Percentiles rank a stretch among this genome's conserved stretches.
Conservation (phyloP, 2,113 vertebrate species). For the Zeus faber region DNA sequence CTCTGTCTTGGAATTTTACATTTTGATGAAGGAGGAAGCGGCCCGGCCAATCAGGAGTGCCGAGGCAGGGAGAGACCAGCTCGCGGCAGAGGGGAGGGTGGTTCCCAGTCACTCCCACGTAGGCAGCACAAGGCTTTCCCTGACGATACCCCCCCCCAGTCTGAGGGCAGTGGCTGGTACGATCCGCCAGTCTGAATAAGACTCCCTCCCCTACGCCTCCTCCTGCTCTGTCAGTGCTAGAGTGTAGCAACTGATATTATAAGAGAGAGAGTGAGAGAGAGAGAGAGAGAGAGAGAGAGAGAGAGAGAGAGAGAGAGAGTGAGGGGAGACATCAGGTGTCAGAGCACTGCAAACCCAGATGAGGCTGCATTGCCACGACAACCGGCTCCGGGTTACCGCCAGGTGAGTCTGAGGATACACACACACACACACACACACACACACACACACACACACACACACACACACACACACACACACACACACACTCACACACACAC, state of each 20-base stretch:
- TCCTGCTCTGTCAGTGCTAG: constrained; percentile 67
- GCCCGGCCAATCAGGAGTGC: constrained; percentile 49
- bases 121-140: constrained; percentile 7
- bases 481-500: constrained; percentile 2
- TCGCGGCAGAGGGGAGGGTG: constrained; percentile 51
- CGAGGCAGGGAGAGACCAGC: constrained; percentile 58
- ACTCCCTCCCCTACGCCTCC: constrained; percentile 64
- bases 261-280: constrained; percentile 25
- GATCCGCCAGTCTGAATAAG: constrained; percentile 56
- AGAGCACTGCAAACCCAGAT: constrained; percentile 52
- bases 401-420: constrained; percentile 66
- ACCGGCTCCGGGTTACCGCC: constrained; percentile 51
- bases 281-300: constrained; percentile 29
- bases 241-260: constrained; percentile 69
- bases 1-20: constrained; percentile 75
- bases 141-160: constrained; percentile 38
- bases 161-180: constrained; percentile 39
- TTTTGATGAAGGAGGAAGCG: constrained; percentile 73
- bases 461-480: constrained; percentile 17
- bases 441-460: constrained; percentile 17
- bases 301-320: constrained; percentile 7
- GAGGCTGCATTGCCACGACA: constrained; percentile 63
- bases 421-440: constrained; percentile 16
- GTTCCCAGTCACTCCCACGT: constrained; percentile 2
- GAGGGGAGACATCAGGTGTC: constrained; percentile 67